These are phyloP conservation scores for Caenorhabditis drosophilae DNA, from an alignment of 2,888 invertebrate genomes.

Conservation along the genomic window DNA sequence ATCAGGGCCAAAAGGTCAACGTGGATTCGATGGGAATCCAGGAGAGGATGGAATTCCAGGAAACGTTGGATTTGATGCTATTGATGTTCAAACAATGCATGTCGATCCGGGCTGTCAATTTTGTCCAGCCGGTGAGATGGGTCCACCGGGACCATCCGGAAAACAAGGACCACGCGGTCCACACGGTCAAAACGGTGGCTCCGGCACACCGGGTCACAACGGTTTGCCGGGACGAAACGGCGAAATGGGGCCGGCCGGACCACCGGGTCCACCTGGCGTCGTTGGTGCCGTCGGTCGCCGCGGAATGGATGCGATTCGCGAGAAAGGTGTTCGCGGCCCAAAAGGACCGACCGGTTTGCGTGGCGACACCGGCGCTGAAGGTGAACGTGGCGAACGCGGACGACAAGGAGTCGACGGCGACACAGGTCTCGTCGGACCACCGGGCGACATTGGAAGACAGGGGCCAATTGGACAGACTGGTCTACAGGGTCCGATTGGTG, in stretches of 20 bases:
- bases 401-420: constrained; percentile 29
- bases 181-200: constrained; percentile 35
- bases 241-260: constrained; percentile 36
- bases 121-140: constrained; percentile 47
- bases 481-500: constrained; percentile 18
- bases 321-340: constrained; percentile 39
- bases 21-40: constrained; percentile 20
- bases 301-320: constrained; percentile 40
- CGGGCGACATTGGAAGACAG: constrained; percentile 21
- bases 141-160: constrained; percentile 37
- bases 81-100: constrained; percentile 29
- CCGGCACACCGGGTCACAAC: constrained; percentile 40
- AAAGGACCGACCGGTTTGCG: constrained; percentile 24
- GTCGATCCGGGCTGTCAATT: constrained; percentile 37
- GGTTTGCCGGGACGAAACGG: constrained; percentile 45
- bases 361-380: constrained; percentile 26
- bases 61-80: constrained; percentile 18
- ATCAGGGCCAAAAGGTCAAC: constrained; percentile 34
- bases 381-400: constrained; percentile 35
- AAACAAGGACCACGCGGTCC: constrained; percentile 38
- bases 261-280: constrained; percentile 29
- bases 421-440: constrained; percentile 14
- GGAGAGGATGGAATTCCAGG: constrained; percentile 37
- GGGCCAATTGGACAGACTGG: constrained; percentile 29
- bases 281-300: constrained; percentile 28